Percentiles rank a stretch among this genome's conserved stretches.
These are phyloP conservation scores for Nothoprocta perdicaria DNA, from an alignment of 2,113 vertebrate genomes.

Conservation along the genomic window DNA sequence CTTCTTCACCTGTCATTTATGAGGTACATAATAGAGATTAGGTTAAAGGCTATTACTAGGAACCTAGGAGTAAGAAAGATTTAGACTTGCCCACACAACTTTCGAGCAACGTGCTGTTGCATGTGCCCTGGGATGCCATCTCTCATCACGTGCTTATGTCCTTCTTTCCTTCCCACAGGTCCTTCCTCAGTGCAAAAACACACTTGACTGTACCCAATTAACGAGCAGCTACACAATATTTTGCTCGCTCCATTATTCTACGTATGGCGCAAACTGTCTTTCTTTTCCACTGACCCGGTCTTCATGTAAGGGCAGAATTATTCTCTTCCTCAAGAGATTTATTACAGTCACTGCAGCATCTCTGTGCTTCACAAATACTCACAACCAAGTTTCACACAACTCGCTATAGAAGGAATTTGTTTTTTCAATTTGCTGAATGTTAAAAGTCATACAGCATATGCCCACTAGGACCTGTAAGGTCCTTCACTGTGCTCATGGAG, in stretches of 20 bases:
- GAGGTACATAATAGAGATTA: not conserved
- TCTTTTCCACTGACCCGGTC: not conserved
- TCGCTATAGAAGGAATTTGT: not conserved
- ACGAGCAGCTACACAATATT: not conserved
- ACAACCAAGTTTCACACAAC: not conserved
- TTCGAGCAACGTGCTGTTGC: not conserved
- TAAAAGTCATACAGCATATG: fast-evolving
- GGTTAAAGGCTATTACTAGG: not conserved
- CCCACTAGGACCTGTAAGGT: not conserved
- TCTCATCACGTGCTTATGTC: not conserved
- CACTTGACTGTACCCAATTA: not conserved
- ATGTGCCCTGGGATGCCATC: not conserved
- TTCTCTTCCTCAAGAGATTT: not conserved
- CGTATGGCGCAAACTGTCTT: not conserved
- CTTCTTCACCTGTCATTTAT: not conserved
- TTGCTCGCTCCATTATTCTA: not conserved
- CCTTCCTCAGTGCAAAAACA: not conserved
- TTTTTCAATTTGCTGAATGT: not conserved
- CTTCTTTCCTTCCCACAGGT: not conserved
- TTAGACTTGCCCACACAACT: not conserved
- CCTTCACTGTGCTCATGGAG: not conserved
- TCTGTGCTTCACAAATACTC: not conserved
- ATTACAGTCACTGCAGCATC: not conserved
- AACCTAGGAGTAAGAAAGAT: constrained; percentile 11
- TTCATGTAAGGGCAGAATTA: not conserved